Conservation (phyloP, 2,888 invertebrate species). For the Boloria selene region DNA sequence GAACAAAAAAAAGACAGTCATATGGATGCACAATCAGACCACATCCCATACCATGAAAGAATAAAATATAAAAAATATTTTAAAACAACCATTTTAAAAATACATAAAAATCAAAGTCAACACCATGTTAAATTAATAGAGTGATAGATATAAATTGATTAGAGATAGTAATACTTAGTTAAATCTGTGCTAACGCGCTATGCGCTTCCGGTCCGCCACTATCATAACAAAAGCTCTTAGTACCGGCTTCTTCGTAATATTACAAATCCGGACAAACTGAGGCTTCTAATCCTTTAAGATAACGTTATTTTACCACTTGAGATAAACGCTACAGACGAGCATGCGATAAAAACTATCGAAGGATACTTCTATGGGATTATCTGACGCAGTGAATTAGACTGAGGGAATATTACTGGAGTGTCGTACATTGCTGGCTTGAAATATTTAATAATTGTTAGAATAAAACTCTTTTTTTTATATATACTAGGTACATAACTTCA, state of each 20-base stretch:
- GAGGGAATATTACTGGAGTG: neutral
- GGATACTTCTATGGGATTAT: constrained; percentile 1
- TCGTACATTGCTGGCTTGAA: constrained; percentile 4
- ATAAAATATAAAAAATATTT: too few relatives aligned
- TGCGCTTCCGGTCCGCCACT: neutral
- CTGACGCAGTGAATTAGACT: neutral
- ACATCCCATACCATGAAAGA: too few relatives aligned
- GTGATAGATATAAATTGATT: too few relatives aligned
- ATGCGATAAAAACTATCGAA: constrained; percentile 28
- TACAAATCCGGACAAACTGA: constrained; percentile 19
- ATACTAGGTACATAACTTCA: too few relatives aligned
- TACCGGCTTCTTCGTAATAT: constrained; percentile 9
- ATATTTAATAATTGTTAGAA: neutral
- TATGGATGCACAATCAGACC: too few relatives aligned
- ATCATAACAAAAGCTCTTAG: constrained; percentile 4
- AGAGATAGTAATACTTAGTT: too few relatives aligned
- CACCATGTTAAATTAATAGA: too few relatives aligned
- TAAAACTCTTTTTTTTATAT: too few relatives aligned
- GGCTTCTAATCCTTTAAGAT: constrained; percentile 16
- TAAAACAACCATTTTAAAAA: too few relatives aligned
- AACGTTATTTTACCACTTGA: constrained; percentile 11
- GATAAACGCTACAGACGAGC: constrained; percentile 10
- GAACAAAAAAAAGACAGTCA: too few relatives aligned
- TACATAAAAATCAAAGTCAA: too few relatives aligned
- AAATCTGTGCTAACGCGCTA: too few relatives aligned